Conservation (phyloP, 2,888 invertebrate genomes). For the Neocrepidodera transversa region DNA sequence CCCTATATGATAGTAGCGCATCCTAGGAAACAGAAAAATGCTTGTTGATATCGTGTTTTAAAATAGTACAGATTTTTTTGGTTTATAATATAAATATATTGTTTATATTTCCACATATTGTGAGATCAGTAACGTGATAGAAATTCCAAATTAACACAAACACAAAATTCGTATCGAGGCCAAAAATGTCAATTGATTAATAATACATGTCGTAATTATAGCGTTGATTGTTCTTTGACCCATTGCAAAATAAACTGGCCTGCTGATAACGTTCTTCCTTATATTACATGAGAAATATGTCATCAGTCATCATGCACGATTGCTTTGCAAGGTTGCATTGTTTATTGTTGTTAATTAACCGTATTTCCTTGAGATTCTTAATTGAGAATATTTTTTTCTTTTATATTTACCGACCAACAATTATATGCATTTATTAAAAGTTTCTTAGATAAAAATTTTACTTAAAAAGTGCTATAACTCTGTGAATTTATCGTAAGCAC, state of each 20-base stretch:
- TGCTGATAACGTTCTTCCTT: constrained; percentile 22
- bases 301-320: constrained; percentile 17
- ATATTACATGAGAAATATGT: constrained; percentile 23
- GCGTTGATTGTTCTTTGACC: constrained; percentile 33
- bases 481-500: too few species aligned
- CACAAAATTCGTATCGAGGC: constrained; percentile 8
- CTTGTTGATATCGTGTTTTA: too few species aligned
- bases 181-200: constrained; percentile 30
- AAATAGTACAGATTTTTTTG: too few species aligned
- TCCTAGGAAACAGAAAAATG: too few species aligned
- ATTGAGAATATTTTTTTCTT: background rate
- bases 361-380: constrained; percentile 17
- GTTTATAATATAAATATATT: too few species aligned
- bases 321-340: constrained; percentile 15
- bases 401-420: background rate
- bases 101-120: too few species aligned
- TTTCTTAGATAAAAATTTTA: too few species aligned
- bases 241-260: constrained; percentile 24
- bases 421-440: background rate
- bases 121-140: too few species aligned
- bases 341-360: constrained; percentile 14
- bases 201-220: constrained; percentile 28
- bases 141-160: constrained; percentile 4
- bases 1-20: too few species aligned
- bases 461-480: too few species aligned